phyloP scores from a whole-genome alignment of 30 jellyfish, hydroid and myxozoan genomes.

The Hydra vulgaris region DNA sequence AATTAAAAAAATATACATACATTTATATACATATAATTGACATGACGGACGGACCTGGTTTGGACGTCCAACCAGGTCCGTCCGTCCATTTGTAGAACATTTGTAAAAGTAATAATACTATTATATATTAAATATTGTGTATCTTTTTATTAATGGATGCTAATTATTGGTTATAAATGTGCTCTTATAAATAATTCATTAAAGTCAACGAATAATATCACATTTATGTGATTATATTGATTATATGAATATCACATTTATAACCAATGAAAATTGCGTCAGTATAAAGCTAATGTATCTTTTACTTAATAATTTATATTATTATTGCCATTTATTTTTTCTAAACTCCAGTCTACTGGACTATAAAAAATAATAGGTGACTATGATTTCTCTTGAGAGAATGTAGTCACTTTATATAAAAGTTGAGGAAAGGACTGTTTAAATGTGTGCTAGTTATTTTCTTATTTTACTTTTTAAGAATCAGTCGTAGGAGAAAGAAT shows the following conservation, averaged over 20 bases:
- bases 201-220: not conserved
- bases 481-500: not conserved
- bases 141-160: not conserved
- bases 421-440: not conserved
- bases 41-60: too few species aligned
- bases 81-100: too few species aligned
- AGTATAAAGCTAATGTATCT: not conserved
- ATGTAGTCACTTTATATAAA: not conserved
- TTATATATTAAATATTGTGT: not conserved
- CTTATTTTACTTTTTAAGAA: not conserved
- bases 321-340: not conserved
- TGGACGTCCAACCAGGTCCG: too few species aligned
- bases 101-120: not conserved
- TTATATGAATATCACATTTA: not conserved
- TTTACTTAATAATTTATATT: too few species aligned
- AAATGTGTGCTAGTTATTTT: not conserved
- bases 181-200: not conserved
- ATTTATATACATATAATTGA: too few species aligned
- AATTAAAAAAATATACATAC: too few species aligned
- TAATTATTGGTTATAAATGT: not conserved
- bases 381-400: not conserved
- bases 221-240: not conserved
- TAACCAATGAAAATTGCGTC: not conserved
- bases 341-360: not conserved
- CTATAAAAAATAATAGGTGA: not conserved